A percentile compares a stretch with the other conserved stretches of the same genome.
Conservation (phyloP, 2,888 invertebrate genomes). For the Eupsilia transversa region DNA sequence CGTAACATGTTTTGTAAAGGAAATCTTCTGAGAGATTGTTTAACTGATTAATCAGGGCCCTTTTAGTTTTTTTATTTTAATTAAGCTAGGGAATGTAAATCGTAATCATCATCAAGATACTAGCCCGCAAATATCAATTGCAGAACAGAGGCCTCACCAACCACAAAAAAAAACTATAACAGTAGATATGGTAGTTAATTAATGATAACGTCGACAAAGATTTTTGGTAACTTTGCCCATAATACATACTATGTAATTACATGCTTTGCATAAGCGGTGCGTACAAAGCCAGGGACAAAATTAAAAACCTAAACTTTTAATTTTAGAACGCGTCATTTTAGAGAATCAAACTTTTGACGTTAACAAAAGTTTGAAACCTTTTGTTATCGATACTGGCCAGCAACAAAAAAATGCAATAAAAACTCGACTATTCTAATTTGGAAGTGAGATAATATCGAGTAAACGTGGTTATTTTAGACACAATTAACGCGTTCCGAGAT, state of each 20-base stretch:
- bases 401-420: background rate
- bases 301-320: background rate
- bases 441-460: conserved; percentile 56
- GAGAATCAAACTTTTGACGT: background rate
- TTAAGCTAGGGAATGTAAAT: background rate
- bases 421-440: conserved; percentile 1
- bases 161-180: background rate
- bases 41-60: conserved; percentile 38
- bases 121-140: background rate
- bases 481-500: conserved; percentile 64
- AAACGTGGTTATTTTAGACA: conserved; percentile 54
- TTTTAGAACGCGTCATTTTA: background rate
- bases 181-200: no score
- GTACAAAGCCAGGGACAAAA: background rate
- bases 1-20: conserved; percentile 31
- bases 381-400: background rate
- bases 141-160: background rate
- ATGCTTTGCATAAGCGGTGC: no score
- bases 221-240: background rate
- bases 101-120: conserved; percentile 12
- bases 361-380: background rate
- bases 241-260: no score
- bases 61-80: conserved; percentile 17
- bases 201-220: background rate
- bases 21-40: conserved; percentile 35